These are phyloP conservation scores for Neoniphon sammara DNA, from an alignment of 2,797 vertebrate genomes.

Conservation along the genomic window DNA sequence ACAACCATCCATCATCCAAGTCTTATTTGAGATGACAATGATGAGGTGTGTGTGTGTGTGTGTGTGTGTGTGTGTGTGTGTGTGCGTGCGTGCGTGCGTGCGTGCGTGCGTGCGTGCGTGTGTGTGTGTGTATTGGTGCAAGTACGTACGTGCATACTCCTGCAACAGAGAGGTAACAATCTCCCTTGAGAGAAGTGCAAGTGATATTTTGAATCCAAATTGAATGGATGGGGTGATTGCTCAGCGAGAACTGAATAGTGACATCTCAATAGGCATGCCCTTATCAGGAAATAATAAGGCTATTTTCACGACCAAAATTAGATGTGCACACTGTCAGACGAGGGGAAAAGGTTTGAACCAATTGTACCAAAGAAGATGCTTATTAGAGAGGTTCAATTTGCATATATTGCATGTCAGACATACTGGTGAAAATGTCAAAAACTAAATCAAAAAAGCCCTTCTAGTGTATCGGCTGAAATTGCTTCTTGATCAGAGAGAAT, in stretches of 20 bases:
- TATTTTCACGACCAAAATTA: conserved; percentile 75
- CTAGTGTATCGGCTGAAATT: conserved; percentile 70
- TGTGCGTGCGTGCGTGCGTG: conserved; percentile 14
- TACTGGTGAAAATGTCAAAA: conserved; percentile 77
- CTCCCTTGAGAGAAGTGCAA: conserved; percentile 62
- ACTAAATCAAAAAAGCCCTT: conserved; percentile 65
- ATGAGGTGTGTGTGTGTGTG: conserved; percentile 23
- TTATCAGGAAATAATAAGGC: conserved; percentile 77
- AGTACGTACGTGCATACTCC: conserved; percentile 31
- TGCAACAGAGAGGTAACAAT: conserved; percentile 55
- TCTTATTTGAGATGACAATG: conserved; percentile 68
- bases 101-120: conserved; percentile 1
- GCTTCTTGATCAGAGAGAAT: conserved; percentile 72
- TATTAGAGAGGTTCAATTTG: conserved; percentile 77
- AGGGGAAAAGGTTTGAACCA: conserved; percentile 51
- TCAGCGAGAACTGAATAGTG: conserved; percentile 60
- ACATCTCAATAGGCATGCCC: conserved; percentile 78
- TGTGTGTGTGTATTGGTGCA: conserved; percentile 32
- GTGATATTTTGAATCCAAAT: conserved; percentile 77
- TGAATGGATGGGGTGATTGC: conserved; percentile 71
- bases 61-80: conserved; percentile 8
- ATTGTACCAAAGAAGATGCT: conserved; percentile 75
- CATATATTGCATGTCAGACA: conserved; percentile 75
- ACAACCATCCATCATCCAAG: conserved; percentile 72
- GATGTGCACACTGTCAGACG: conserved; percentile 59